Base-by-base conservation (phyloP, 92 coral and sea anemone species). In the Palythoa grandiflora region DNA sequence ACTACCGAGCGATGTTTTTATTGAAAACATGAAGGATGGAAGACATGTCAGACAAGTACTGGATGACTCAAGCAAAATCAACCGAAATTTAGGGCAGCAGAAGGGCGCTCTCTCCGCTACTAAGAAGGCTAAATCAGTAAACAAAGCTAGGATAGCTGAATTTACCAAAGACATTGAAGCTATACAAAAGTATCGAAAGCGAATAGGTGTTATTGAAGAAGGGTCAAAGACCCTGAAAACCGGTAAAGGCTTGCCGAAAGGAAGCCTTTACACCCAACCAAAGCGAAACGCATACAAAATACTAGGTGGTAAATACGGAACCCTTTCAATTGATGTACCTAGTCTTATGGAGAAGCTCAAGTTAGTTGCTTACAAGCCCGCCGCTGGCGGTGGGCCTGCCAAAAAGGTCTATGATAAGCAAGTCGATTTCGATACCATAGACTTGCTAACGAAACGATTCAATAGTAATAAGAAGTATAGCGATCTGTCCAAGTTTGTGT, bases 361-460 rank as follows among this genome's bases (percentile, higher is more conserved):
- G 55, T 57, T 75, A 14, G 19, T 75, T 0, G 89, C 89, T 16
- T 75, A 86, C 38, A 75, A 35, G 4, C n/a, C n/a, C n/a, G n/a
- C n/a, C n/a, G n/a, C n/a, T n/a, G n/a, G n/a, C n/a, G n/a, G n/a
- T n/a, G n/a, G n/a, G n/a, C n/a, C n/a, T n/a, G n/a, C n/a, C n/a
- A 35, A 75, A 16, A 86, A 86, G 14, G 89, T 86, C 16, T 75
- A 86, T 38, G 89, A 86, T 15, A 86, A 75, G 54, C 83, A 54
- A 6, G 63, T 55, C 9, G 63, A 55, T 55, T 79, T 79, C 35
- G 81, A 76, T 76, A 76, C 81, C 6, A 6, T 76, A 35, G 81
- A 76, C 14, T 47, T 76, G 1, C 55, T 76, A 7, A 76, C 81
- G 37, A 76, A 76, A 65, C 6, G 81, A 1, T 76, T 37, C 55